phyloP scores from a whole-genome alignment of 2,113 vertebrate genomes.

The Mormyrus iriodes region DNA sequence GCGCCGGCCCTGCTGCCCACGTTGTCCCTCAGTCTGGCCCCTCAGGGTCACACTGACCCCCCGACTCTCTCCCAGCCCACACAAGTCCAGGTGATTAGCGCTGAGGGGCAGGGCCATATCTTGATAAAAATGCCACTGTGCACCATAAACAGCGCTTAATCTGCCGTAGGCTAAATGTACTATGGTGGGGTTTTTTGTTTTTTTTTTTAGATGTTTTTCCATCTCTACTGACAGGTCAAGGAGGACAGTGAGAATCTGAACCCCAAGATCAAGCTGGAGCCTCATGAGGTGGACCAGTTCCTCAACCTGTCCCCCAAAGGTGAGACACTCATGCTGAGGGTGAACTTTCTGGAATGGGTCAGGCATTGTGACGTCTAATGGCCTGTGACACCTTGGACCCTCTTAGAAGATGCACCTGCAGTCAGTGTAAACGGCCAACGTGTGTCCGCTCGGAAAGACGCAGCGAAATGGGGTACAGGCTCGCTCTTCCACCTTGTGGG shows the following conservation, averaged over 20 bases:
- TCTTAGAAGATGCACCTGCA: not conserved
- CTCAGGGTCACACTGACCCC: constrained; percentile 37
- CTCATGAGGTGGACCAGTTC: constrained; percentile 97
- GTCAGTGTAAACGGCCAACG: not conserved
- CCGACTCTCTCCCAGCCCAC: constrained; percentile 29
- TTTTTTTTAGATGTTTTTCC: not conserved
- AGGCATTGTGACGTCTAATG: not conserved
- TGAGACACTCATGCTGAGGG: constrained; percentile 27
- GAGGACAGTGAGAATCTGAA: constrained; percentile 65
- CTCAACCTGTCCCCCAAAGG: constrained; percentile 89
- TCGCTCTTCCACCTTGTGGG: not conserved
- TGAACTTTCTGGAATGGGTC: not conserved
- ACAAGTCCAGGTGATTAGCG: constrained; percentile 47
- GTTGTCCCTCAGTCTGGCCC: constrained; percentile 65
- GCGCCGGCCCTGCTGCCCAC: constrained; percentile 73
- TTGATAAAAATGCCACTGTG: not conserved
- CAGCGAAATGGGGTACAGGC: too few species aligned
- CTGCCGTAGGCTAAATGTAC: not conserved
- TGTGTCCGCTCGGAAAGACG: not conserved
- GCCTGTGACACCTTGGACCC: not conserved
- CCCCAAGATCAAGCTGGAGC: constrained; percentile 92
- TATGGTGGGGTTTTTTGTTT: not conserved
- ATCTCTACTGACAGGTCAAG: constrained; percentile 61
- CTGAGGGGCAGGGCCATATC: constrained; percentile 16
- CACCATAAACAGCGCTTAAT: not conserved